Evolutionary conservation across 2,797 vertebrate genomes (phyloP).

Genomic region (Uromys caudimaculatus): DNA sequence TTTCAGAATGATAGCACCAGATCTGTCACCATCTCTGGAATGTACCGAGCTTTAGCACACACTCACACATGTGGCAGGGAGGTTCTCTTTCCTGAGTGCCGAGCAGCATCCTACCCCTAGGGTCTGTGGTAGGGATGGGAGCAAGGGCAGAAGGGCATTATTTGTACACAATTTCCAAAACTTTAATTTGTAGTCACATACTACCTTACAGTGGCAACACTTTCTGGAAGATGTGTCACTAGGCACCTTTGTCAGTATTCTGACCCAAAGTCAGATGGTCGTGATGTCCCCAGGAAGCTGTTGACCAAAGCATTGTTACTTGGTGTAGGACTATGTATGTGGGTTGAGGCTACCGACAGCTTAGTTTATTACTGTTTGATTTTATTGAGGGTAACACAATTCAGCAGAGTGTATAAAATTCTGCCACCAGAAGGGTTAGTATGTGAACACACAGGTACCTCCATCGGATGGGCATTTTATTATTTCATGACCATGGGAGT

Average conservation of each 20-base stretch:
- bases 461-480: background rate
- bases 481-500: background rate
- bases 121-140: background rate
- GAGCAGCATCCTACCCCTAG: background rate
- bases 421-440: background rate
- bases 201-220: background rate
- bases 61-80: background rate
- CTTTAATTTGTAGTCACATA: background rate
- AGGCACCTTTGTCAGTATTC: background rate
- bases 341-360: background rate
- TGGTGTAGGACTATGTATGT: background rate
- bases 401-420: background rate
- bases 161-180: slow-evolving; percentile 56
- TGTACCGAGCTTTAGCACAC: slow-evolving; percentile 31
- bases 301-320: background rate
- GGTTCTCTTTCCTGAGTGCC: slow-evolving; percentile 31
- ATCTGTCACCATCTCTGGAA: slow-evolving; percentile 68
- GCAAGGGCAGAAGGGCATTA: background rate
- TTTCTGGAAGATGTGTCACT: background rate
- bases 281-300: background rate
- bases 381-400: background rate
- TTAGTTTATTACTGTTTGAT: background rate
- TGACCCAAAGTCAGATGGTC: background rate
- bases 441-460: background rate
- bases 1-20: slow-evolving; percentile 54